Evolutionary conservation across 2,113 vertebrate genomes (phyloP), one percentile per base, ranked within the genome.

Genomic region (Coptodon bakossiorum): DNA sequence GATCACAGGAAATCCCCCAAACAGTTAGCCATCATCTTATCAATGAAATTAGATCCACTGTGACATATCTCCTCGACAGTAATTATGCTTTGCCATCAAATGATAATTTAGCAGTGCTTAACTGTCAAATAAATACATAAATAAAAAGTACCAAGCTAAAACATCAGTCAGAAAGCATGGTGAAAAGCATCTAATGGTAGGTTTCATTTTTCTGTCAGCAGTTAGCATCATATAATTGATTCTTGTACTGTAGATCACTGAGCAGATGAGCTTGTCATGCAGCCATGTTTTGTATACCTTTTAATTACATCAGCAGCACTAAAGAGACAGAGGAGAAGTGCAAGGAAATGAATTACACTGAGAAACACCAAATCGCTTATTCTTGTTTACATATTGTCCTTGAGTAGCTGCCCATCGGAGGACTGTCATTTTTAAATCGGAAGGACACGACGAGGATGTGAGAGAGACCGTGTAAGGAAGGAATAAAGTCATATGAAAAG

Each of bases 211-310:
- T 86, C 80, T 93, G 71, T 88, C 86, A 73, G 86, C 89, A 86
- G 89, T 91, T 86, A 87, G 89, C 81, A 57, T 93, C 86, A 89
- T 93, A 92, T 95, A 92, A 95, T 94, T 95, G 90, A 96, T 90
- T 94, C 90, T 90, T 87, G 92, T 91, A 82, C 59, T 68, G 54
- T 87, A 91, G 88, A 90, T 92, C 89, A 92, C 34, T 16, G 24
- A 73, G 76, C 57, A 86, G 83, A 84, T 86, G 84, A 85, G 85
- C 78, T 88, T 80, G 84, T 86, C 81, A 78, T 91, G 91, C 90
- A 90, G 80, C 38, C 56, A 92, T 86, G 61, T 92, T 92, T 91
- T 92, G 86, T 88, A 59, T 88, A 86, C 61, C 71, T 91, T 94
- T 94, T 93, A 94, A 94, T 95, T 61, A 92, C 80, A 88, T 61